Percentiles rank a stretch among this genome's conserved stretches.
phyloP scores from a whole-genome alignment of 2,113 vertebrate species.

The Strix aluco region DNA sequence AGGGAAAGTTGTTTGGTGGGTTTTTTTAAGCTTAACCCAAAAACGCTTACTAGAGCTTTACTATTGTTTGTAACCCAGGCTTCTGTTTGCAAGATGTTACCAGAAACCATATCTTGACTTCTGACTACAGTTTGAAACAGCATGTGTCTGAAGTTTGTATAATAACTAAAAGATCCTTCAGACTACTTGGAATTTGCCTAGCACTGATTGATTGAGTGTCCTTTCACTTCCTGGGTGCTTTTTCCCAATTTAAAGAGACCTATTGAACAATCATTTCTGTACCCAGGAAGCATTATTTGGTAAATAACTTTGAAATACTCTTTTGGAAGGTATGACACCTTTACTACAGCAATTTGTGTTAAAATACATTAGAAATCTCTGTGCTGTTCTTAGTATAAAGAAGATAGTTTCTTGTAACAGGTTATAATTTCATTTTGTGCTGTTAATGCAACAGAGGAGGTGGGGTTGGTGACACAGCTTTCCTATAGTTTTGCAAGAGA shows the following conservation, averaged over 20 bases:
- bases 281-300: neutral
- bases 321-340: neutral
- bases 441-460: neutral
- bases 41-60: neutral
- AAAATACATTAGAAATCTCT: neutral
- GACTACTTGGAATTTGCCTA: neutral
- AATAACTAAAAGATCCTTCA: neutral
- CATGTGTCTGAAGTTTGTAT: neutral
- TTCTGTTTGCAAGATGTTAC: neutral
- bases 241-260: neutral
- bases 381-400: neutral
- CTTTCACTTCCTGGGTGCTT: neutral
- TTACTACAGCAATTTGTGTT: neutral
- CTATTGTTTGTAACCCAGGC: neutral
- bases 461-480: neutral
- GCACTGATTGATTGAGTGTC: neutral
- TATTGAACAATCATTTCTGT: neutral
- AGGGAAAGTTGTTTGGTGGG: neutral
- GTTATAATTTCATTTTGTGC: neutral
- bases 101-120: neutral
- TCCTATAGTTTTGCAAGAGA: neutral
- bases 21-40: neutral
- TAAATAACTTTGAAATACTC: neutral
- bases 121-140: neutral
- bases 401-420: neutral